Conservation (phyloP, 2,797 vertebrate genomes). For the Acanthurus tractus region DNA sequence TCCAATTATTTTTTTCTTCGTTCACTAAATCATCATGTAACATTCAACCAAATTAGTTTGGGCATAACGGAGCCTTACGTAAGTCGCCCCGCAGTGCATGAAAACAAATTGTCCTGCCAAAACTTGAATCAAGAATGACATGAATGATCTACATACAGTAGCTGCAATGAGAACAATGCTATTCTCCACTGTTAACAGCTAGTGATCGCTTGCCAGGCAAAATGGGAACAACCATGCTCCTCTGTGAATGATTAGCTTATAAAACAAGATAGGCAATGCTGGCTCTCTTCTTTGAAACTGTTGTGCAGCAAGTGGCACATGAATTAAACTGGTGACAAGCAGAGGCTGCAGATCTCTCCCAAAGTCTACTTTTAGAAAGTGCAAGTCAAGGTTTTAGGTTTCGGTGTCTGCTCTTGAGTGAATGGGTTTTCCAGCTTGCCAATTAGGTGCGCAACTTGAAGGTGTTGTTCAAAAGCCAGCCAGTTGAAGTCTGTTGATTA, state of each 20-base stretch:
- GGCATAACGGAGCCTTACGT: slow-evolving; percentile 48
- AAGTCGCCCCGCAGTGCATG: slow-evolving; percentile 38
- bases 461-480: slow-evolving; percentile 53
- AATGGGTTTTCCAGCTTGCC: slow-evolving; percentile 85
- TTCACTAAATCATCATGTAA: slow-evolving; percentile 54
- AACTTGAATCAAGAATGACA: slow-evolving; percentile 59
- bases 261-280: slow-evolving; percentile 53
- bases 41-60: slow-evolving; percentile 65
- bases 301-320: slow-evolving; percentile 69
- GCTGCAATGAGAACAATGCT: slow-evolving; percentile 46
- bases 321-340: slow-evolving; percentile 83
- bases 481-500: slow-evolving; percentile 24
- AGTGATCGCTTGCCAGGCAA: slow-evolving; percentile 14
- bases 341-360: slow-evolving; percentile 71
- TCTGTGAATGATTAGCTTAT: slow-evolving; percentile 37
- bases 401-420: slow-evolving; percentile 77
- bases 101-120: slow-evolving; percentile 75
- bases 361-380: slow-evolving; percentile 89
- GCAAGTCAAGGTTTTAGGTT: slow-evolving; percentile 87
- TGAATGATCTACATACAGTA: slow-evolving; percentile 49
- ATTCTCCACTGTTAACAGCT: slow-evolving; percentile 38
- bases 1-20: slow-evolving; percentile 33
- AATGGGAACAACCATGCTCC: slow-evolving; percentile 34
- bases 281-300: slow-evolving; percentile 55
- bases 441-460: slow-evolving; percentile 76